Percentiles rank a stretch among this genome's conserved stretches.
These are phyloP conservation scores for Drosophila novamexicana DNA, from an alignment of 1,140 invertebrate species.

Conservation along the genomic window DNA sequence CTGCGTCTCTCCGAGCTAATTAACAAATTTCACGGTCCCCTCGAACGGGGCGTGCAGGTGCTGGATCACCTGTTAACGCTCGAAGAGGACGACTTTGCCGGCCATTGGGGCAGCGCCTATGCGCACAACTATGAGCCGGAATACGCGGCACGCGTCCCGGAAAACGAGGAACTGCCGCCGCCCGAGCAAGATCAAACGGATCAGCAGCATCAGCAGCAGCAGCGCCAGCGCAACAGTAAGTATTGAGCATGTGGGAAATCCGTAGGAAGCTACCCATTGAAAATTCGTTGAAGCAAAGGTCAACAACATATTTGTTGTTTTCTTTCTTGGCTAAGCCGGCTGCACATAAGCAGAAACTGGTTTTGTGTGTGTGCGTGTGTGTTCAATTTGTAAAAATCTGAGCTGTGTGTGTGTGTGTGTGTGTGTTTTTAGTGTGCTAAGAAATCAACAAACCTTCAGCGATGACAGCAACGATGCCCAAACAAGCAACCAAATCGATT, in stretches of 20 bases:
- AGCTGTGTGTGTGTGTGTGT: slow-evolving; percentile 38
- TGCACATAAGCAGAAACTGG: slow-evolving; percentile 57
- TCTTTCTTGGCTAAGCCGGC: slow-evolving; percentile 36
- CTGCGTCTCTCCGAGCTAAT: slow-evolving; percentile 85
- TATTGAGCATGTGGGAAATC: slow-evolving; percentile 22
- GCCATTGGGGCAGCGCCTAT: slow-evolving; percentile 82
- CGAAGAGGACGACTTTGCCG: slow-evolving; percentile 84
- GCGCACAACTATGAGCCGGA: slow-evolving; percentile 81
- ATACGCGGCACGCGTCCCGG: slow-evolving; percentile 58
- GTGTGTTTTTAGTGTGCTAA: slow-evolving; percentile 19
- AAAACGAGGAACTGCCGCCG: slow-evolving; percentile 69
- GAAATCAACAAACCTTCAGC: slow-evolving; percentile 77
- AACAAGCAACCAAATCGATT: slow-evolving; percentile 70
- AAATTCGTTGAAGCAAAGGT: slow-evolving; percentile 53
- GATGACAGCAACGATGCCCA: slow-evolving; percentile 38
- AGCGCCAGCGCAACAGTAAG: slow-evolving; percentile 55
- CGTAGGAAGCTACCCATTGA: slow-evolving; percentile 17
- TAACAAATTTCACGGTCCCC: slow-evolving; percentile 84
- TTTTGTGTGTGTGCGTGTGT: slow-evolving; percentile 40
- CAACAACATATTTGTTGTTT: slow-evolving; percentile 64
- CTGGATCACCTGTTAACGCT: slow-evolving; percentile 85
- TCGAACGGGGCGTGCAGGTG: slow-evolving; percentile 84
- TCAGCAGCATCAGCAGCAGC: slow-evolving; percentile 3
- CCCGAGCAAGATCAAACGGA: slow-evolving; percentile 37
- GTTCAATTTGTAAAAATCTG: slow-evolving; percentile 9